Conservation (phyloP, 2,113 vertebrate species). For the Rhagologus leucostigma region DNA sequence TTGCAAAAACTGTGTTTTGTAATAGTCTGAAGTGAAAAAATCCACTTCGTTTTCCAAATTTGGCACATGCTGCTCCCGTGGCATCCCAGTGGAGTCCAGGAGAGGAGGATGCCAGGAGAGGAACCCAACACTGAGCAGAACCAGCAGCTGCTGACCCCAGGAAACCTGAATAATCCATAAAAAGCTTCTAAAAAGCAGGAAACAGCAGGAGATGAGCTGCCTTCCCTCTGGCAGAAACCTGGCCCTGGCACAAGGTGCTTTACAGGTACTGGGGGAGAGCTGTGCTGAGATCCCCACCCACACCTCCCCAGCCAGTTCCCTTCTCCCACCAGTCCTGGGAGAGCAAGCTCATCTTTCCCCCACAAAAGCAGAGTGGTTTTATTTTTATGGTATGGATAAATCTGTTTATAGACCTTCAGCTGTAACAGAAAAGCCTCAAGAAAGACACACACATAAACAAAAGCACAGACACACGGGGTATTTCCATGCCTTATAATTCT, state of each 20-base stretch:
- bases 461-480: rapidly evolving
- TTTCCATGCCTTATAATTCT: not conserved
- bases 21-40: not conserved
- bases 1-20: not conserved
- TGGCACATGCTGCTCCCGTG: rapidly evolving
- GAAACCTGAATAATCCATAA: not conserved
- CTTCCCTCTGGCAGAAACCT: rapidly evolving
- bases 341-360: not conserved
- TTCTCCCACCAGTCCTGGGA: not conserved
- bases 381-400: not conserved
- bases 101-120: not conserved
- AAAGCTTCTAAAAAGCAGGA: not conserved
- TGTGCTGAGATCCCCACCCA: not conserved
- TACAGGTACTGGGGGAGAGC: not conserved
- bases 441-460: not conserved
- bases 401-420: not conserved
- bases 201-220: not conserved
- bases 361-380: not conserved
- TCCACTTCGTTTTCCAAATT: not conserved
- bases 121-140: not conserved
- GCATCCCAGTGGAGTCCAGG: not conserved
- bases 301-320: not conserved
- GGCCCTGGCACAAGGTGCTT: not conserved
- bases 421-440: not conserved
- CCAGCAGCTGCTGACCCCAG: not conserved